phyloP scores from a whole-genome alignment of 2,797 vertebrate genomes.

The Yasuhikotakia modesta region DNA sequence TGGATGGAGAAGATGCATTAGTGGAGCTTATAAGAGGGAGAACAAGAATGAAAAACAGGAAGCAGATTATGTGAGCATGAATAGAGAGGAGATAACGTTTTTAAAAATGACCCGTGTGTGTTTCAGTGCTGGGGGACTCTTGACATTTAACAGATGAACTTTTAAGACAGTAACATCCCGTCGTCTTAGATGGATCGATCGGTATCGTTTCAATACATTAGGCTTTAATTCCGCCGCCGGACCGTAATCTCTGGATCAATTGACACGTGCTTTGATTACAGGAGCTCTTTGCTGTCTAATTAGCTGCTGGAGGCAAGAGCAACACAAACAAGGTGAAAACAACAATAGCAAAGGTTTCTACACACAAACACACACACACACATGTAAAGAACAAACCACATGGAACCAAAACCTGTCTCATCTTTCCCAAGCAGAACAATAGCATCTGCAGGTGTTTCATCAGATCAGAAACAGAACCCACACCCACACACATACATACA shows the following conservation, averaged over 20 bases:
- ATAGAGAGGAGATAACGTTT: slow-evolving; percentile 21
- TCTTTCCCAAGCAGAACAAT: slow-evolving; percentile 45
- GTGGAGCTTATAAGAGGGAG: slow-evolving; percentile 31
- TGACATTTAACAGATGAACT: slow-evolving; percentile 24
- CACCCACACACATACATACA: slow-evolving; percentile 22
- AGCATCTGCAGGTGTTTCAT: slow-evolving; percentile 50
- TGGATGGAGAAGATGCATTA: slow-evolving; percentile 49
- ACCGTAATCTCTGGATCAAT: background rate
- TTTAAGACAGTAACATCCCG: slow-evolving; percentile 5
- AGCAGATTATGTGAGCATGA: slow-evolving; percentile 15
- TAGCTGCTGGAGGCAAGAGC: slow-evolving; percentile 7
- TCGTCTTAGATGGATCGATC: slow-evolving; percentile 28
- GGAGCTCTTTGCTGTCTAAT: background rate
- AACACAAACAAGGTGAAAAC: slow-evolving; percentile 11
- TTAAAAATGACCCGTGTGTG: slow-evolving; percentile 15
- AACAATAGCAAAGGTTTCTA: background rate
- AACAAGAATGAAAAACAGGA: slow-evolving; percentile 20
- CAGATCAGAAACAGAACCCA: slow-evolving; percentile 42
- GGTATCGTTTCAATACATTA: slow-evolving; percentile 46
- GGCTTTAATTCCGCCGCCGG: slow-evolving; percentile 33
- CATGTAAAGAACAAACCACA: slow-evolving; percentile 22
- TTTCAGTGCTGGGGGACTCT: background rate
- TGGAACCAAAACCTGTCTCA: slow-evolving; percentile 24
- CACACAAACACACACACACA: slow-evolving; percentile 18
- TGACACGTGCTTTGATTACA: slow-evolving; percentile 10